Conservation (phyloP, 2,113 vertebrate species). For the Morone saxatilis region DNA sequence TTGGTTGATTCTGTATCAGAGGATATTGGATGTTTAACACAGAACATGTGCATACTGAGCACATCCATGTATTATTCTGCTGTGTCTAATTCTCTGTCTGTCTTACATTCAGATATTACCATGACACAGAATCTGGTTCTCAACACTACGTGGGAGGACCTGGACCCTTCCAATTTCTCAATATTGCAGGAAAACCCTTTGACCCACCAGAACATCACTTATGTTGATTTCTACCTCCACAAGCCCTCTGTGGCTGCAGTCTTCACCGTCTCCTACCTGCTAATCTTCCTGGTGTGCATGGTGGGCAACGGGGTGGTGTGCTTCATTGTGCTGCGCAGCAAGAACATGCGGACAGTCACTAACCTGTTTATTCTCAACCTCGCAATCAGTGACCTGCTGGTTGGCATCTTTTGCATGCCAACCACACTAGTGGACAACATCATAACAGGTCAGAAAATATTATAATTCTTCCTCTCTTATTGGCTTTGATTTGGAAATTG, state of each 20-base stretch:
- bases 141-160: slow-evolving; percentile 65
- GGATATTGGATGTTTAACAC: background rate
- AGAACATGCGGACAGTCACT: slow-evolving; percentile 92
- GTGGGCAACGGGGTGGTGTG: slow-evolving; percentile 91
- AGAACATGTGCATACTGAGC: background rate
- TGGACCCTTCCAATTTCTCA: slow-evolving; percentile 29
- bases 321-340: slow-evolving; percentile 88
- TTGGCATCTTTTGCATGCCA: slow-evolving; percentile 98
- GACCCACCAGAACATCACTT: slow-evolving; percentile 85
- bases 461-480: background rate
- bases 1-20: background rate
- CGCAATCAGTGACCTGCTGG: slow-evolving; percentile 93
- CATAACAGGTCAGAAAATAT: slow-evolving; percentile 87
- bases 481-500: background rate
- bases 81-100: background rate
- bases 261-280: slow-evolving; percentile 91
- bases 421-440: slow-evolving; percentile 95
- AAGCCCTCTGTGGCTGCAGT: slow-evolving; percentile 85
- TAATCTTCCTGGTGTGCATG: slow-evolving; percentile 95
- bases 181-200: slow-evolving; percentile 28
- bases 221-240: slow-evolving; percentile 92
- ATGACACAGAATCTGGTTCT: slow-evolving; percentile 67
- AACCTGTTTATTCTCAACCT: slow-evolving; percentile 95
- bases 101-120: slow-evolving; percentile 49
- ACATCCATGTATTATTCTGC: background rate